Conservation (phyloP, 2,113 vertebrate genomes). For the Brachypteracias leptosomus region DNA sequence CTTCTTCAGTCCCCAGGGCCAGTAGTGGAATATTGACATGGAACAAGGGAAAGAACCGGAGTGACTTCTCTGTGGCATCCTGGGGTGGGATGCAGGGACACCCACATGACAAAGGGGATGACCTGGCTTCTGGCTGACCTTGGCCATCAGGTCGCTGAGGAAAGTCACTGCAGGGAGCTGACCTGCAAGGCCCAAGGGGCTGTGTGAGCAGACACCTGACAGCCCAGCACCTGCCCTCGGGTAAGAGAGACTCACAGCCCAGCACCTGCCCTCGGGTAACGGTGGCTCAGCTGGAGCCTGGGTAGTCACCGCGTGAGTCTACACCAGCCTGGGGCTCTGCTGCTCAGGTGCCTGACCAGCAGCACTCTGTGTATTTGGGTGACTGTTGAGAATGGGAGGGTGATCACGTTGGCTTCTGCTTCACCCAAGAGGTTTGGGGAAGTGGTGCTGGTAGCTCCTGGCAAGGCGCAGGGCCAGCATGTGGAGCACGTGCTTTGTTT, state of each 20-base stretch:
- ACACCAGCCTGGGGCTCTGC: not conserved
- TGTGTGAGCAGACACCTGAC: not conserved
- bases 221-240: not conserved
- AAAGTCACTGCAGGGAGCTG: not conserved
- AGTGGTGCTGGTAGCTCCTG: not conserved
- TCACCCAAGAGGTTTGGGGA: not conserved
- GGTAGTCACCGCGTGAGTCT: not conserved
- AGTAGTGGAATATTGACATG: not conserved
- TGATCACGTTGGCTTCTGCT: not conserved
- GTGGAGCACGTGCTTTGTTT: fast-evolving
- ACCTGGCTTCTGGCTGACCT: not conserved
- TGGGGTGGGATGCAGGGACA: not conserved
- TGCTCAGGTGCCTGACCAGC: fast-evolving
- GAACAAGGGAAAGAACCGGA: not conserved
- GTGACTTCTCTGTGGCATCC: not conserved
- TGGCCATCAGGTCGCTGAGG: not conserved
- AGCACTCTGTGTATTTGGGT: not conserved
- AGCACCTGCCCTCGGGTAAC: not conserved
- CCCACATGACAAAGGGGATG: too few species aligned
- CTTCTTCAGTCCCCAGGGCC: fast-evolving
- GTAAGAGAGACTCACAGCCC: not conserved
- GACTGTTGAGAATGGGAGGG: not conserved
- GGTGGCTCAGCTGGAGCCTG: not conserved
- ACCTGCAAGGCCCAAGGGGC: not conserved
- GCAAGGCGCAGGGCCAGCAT: not conserved